Evolutionary conservation across 2,113 vertebrate species (phyloP).

Genomic region (Megaceryle maxima): DNA sequence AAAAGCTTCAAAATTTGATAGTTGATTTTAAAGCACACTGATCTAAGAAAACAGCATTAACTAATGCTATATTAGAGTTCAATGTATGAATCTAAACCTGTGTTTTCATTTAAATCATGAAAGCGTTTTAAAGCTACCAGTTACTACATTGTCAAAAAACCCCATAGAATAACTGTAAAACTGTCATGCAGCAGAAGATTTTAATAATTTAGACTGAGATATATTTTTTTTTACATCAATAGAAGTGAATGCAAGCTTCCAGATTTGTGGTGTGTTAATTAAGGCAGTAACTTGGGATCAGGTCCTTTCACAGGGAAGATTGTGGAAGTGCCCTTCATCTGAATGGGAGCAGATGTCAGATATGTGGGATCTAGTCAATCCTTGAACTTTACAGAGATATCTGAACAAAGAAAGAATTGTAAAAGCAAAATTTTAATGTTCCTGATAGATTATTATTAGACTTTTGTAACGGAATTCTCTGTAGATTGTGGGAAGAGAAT

Average conservation of each 20-base stretch:
- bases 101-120: neutral
- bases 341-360: neutral
- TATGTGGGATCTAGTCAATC: neutral
- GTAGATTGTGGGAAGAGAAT: neutral
- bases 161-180: neutral
- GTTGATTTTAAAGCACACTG: constrained; percentile 11
- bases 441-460: neutral
- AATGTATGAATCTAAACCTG: too few relatives aligned
- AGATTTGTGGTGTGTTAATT: neutral
- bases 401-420: neutral
- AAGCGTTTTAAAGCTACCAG: neutral
- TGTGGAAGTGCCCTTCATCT: neutral
- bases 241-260: neutral
- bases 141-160: neutral
- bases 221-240: neutral
- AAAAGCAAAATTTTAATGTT: neutral
- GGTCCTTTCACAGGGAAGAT: neutral
- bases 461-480: neutral
- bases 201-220: neutral
- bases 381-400: neutral
- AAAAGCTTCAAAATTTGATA: neutral
- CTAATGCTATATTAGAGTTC: neutral
- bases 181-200: neutral
- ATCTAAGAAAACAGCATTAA: constrained; percentile 24
- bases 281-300: neutral